Base-by-base conservation (phyloP, 2,888 invertebrate species). In the Orthonychiurus folsomi region DNA sequence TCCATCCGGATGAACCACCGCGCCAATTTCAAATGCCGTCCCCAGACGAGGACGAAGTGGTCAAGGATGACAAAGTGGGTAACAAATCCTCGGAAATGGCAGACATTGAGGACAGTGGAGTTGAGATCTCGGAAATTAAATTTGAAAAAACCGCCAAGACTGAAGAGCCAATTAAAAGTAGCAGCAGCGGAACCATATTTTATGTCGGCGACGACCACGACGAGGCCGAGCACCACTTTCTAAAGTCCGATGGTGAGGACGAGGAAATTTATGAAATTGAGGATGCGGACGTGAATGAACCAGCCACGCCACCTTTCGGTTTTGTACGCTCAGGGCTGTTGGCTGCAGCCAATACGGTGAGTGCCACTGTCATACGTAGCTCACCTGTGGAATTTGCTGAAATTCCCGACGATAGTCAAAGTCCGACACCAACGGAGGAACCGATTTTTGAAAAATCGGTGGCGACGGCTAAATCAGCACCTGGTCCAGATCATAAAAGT, bases 341-440 rank as follows among this genome's bases (percentile, higher is more conserved):
- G 18, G 68, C 66, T 20, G 72, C 70, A 3, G 70, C 70, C 2
- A 65, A 64, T 1, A 72, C 70, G 1, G 57, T 69, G 15, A 68
- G 65, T 61, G 70, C 72, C 26, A 65, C 70, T 23, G 63, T 71
- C 12, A 69, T 73, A 18, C 62, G 66, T n/a, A 68, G 68, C 57
- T 68, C 67, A 47, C 65, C 69, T 2, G 70, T 68, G 59, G 63
- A 64, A n/a, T 54, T 69, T 26, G 69, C 70, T 20, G 63, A 50
- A 9, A 63, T 69, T 47, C 58, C 61, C 26, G 47, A 15, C 54
- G 56, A 47, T 21, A 23, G 27, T 23, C n/a, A n/a, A 57, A 37
- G 37, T 27, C 23, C 56, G 5, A 3, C 21, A 15, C 27, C 26
- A 20, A 20, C 27, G 26, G 56, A 56, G 12, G 56, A 56, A 56